Percentiles rank a stretch among this genome's conserved stretches.
Evolutionary conservation across 1,140 invertebrate genomes (phyloP).

Genomic region (Bombyx mandarina): DNA sequence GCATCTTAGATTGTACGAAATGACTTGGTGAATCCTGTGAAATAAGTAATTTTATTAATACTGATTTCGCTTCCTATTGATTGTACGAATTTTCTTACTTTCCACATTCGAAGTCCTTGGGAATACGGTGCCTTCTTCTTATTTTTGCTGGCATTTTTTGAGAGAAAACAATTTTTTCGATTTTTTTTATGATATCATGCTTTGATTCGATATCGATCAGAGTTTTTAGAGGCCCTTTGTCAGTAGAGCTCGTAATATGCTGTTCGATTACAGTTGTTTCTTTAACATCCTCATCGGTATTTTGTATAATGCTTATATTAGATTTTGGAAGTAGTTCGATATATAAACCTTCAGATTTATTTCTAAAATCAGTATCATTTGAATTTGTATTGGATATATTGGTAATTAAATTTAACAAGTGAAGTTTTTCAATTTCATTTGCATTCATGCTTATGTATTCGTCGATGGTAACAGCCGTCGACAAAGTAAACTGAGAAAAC

Average conservation of each 20-base stretch:
- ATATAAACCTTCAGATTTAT: background rate
- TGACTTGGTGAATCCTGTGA: slow-evolving; percentile 76
- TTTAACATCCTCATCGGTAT: background rate
- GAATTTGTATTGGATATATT: background rate
- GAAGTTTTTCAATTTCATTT: too few species aligned
- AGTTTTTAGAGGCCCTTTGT: slow-evolving; percentile 3
- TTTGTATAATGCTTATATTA: too few species aligned
- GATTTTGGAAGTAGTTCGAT: too few species aligned
- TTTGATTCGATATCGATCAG: slow-evolving; percentile 13
- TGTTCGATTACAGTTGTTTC: background rate
- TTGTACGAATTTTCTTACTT: slow-evolving; percentile 30
- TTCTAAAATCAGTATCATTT: background rate
- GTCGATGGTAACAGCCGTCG: too few species aligned
- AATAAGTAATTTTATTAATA: slow-evolving; percentile 6
- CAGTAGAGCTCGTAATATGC: background rate
- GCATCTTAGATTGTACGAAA: slow-evolving; percentile 75
- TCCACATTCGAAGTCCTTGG: slow-evolving; percentile 47
- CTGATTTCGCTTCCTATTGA: background rate
- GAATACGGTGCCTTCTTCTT: slow-evolving; percentile 37
- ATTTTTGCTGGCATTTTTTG: slow-evolving; percentile 36
- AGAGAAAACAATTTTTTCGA: slow-evolving; percentile 26
- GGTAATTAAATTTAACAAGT: too few species aligned
- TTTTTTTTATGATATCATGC: slow-evolving; percentile 16
- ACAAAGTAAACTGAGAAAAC: too few species aligned
- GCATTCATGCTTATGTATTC: too few species aligned